Evolutionary conservation across 2,888 invertebrate species (phyloP), one percentile per base, ranked within the genome.

Genomic region (Chaetogeoica ovagalla): DNA sequence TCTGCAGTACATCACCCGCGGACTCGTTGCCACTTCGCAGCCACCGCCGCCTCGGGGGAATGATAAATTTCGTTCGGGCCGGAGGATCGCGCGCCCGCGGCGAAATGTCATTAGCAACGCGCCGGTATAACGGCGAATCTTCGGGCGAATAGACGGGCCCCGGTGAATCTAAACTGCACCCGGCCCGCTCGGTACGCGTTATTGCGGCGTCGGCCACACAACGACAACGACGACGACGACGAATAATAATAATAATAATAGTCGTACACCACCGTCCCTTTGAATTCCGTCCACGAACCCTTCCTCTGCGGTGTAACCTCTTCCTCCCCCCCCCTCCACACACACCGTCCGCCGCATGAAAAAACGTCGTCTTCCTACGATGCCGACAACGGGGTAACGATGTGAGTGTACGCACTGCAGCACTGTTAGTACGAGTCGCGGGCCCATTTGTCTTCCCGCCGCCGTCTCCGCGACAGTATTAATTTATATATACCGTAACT

Each of bases 51-150:
- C n/a, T 21, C 60, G 23, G 68, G 30, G 68, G 69, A 37, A 69
- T 77, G 76, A 77, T 77, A 69, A 77, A 77, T 77, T 69, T 77
- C 52, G 30, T 30, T 19, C 37, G 55, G 23, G 21, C 62, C 21
- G 30, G n/a, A 68, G 76, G 59, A 48, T 48, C 15, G 15, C 15
- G 15, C n/a, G 15, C n/a, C 60, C 60, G 39, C 76, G 30, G 30
- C 59, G 59, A 59, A 76, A 76, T 68, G 76, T 77, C 76, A 77
- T 77, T 77, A 77, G 76, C 68, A 69, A 69, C 76, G n/a, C n/a
- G n/a, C n/a, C n/a, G 30, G 68, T 68, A 52, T 48, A 59, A 59
- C 76, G n/a, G n/a, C n/a, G 57, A 66, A 68, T 66, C 15, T 39
- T 6, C 43, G 60, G 39, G 21, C 39, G 37, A 19, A 8, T 21